A percentile compares a stretch with the other conserved stretches of the same genome.
phyloP scores from a whole-genome alignment of 1,140 invertebrate species.

The Hyles vespertilio region DNA sequence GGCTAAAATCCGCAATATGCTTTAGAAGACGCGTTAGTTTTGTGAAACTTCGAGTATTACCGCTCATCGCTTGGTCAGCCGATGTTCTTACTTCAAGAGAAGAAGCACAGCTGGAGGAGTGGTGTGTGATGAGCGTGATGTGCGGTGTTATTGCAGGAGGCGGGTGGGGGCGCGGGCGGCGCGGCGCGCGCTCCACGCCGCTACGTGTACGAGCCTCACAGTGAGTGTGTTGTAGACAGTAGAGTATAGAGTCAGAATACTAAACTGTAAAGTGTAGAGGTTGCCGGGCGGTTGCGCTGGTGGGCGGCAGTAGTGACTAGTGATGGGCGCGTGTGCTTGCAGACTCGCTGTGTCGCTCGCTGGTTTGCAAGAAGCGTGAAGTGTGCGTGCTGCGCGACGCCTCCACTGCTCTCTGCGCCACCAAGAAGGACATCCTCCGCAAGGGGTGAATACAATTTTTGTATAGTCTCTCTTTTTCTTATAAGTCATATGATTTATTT shows the following conservation, averaged over 20 bases:
- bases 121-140: too few relatives aligned
- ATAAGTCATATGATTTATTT: too few relatives aligned
- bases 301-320: not conserved
- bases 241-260: not conserved
- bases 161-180: conserved; percentile 13
- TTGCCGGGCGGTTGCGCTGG: not conserved
- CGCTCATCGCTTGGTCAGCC: too few relatives aligned
- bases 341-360: conserved; percentile 90
- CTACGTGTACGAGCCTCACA: conserved; percentile 58
- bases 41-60: too few relatives aligned
- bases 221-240: conserved; percentile 30
- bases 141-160: conserved; percentile 34
- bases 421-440: conserved; percentile 88
- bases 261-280: not conserved
- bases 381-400: conserved; percentile 89
- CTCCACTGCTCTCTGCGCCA: conserved; percentile 91
- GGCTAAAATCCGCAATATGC: too few relatives aligned
- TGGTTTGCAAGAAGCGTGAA: conserved; percentile 93
- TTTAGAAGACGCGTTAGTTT: too few relatives aligned
- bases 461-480: too few relatives aligned
- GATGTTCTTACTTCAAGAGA: too few relatives aligned
- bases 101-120: too few relatives aligned
- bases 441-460: conserved; percentile 79
- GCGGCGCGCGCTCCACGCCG: conserved; percentile 39
- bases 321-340: conserved; percentile 22